Evolutionary conservation across 2,888 invertebrate genomes (phyloP), one percentile per base, ranked within the genome.

Genomic region (Plagiodera versicolora): DNA sequence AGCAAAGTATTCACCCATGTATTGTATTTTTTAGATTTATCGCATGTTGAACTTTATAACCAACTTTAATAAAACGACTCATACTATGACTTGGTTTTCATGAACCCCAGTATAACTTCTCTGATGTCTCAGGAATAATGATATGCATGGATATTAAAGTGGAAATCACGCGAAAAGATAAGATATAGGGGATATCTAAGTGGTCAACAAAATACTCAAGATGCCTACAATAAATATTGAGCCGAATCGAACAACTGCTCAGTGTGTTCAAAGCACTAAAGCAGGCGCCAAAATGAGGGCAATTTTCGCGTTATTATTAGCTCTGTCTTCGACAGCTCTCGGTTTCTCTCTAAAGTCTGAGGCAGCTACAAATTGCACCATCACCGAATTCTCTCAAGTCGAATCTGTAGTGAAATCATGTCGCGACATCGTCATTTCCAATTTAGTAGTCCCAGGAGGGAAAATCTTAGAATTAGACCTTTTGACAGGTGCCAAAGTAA

Each of bases 371-470:
- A 19, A 51, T n/a, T 61, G 61, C 54, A 58, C 46, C 11, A 54
- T 61, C 44, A 48, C 58, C n/a, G n/a, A 51, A 11, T 58, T 50
- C 28, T 52, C 50, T 20, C 57, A 61, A 30, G 57, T 61, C n/a
- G 16, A 35, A 3, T 10, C 16, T 8, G 54, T 58, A 19, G 17
- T 61, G 4, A 35, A 20, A 2, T 58, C 16, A 10, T 64, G 64
- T 24, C 54, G 10, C 4, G 54, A 61, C 11, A 61, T 64, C 10
- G 52, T 58, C 4, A 56, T 64, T 48, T 49, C 54, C 1, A 53
- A 64, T 48, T 44, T 64, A n/a, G 18, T 45, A 11, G 58, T 64
- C n/a, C 64, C 64, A n/a, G 64, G 49, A 28, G 61, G 61, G 1
- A 11, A 58, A 30, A 54, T 52, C 11, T 32, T 64, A n/a, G 17